Evolutionary conservation across 2,113 vertebrate species (phyloP).

Genomic region (Meriones unguiculatus): DNA sequence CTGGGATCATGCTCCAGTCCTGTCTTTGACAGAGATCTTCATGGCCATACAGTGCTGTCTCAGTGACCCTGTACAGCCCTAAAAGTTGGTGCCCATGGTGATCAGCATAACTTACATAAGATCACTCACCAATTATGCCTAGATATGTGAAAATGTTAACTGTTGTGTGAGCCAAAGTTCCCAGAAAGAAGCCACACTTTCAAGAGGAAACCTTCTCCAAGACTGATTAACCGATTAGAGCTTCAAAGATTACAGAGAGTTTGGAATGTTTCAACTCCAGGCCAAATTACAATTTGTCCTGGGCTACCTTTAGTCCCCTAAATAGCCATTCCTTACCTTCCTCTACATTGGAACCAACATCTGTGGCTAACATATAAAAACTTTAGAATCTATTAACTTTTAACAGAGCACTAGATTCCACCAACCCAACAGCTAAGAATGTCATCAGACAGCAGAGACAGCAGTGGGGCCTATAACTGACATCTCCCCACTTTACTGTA

Average conservation of each 20-base stretch:
- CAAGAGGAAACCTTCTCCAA: neutral
- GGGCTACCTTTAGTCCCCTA: neutral
- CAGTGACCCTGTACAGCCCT: neutral
- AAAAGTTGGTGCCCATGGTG: neutral
- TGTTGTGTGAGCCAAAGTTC: neutral
- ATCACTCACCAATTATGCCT: neutral
- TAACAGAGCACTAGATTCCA: neutral
- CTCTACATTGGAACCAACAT: neutral
- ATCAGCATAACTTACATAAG: neutral
- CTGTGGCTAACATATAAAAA: neutral
- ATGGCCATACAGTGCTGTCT: neutral
- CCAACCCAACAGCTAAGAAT: neutral
- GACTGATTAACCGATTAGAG: neutral
- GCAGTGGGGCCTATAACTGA: neutral
- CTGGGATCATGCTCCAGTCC: neutral
- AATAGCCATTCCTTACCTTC: neutral
- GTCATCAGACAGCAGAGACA: neutral
- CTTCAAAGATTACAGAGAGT: neutral
- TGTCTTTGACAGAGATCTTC: conserved; percentile 14
- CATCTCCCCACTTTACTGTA: neutral
- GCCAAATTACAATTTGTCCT: neutral
- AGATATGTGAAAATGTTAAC: neutral
- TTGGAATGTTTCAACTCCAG: neutral
- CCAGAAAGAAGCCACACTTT: neutral
- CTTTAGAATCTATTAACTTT: neutral